Conservation (phyloP, 2,888 invertebrate genomes). For the Scelioninae gen. 1 region DNA sequence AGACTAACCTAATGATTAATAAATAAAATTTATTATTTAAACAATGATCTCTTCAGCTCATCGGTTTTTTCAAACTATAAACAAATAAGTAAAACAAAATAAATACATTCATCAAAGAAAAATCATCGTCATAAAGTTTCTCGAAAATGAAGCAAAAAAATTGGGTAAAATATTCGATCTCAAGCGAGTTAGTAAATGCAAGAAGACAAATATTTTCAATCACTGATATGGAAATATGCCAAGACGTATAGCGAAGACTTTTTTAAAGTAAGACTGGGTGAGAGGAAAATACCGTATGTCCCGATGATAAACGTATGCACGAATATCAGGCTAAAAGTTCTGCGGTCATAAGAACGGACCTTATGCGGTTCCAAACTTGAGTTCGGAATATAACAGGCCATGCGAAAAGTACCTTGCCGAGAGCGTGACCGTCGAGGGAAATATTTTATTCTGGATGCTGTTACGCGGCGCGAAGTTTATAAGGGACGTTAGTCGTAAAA, state of each 20-base stretch:
- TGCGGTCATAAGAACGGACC: conserved; percentile 70
- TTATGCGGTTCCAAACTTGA: conserved; percentile 62
- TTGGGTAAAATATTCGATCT: conserved; percentile 48
- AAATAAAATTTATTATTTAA: too few species aligned
- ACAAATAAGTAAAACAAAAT: too few species aligned
- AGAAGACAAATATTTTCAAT: conserved; percentile 72
- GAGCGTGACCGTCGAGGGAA: conserved; percentile 59
- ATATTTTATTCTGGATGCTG: conserved; percentile 64
- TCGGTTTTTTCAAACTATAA: too few species aligned
- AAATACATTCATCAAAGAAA: too few species aligned
- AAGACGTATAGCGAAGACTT: conserved; percentile 66
- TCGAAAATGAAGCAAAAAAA: conserved; percentile 51
- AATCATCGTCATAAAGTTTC: too few species aligned
- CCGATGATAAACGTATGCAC: conserved; percentile 69
- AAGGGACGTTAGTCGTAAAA: conserved; percentile 68
- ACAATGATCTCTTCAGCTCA: too few species aligned
- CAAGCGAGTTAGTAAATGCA: conserved; percentile 52
- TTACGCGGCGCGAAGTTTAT: conserved; percentile 61
- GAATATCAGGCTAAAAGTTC: conserved; percentile 69
- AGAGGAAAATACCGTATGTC: conserved; percentile 45
- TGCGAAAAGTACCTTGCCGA: conserved; percentile 62
- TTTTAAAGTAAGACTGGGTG: conserved; percentile 35
- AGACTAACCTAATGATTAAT: too few species aligned
- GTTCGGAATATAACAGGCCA: conserved; percentile 61
- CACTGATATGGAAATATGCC: conserved; percentile 73